phyloP scores from a whole-genome alignment of 2,113 vertebrate genomes.

The Stegastes partitus region DNA sequence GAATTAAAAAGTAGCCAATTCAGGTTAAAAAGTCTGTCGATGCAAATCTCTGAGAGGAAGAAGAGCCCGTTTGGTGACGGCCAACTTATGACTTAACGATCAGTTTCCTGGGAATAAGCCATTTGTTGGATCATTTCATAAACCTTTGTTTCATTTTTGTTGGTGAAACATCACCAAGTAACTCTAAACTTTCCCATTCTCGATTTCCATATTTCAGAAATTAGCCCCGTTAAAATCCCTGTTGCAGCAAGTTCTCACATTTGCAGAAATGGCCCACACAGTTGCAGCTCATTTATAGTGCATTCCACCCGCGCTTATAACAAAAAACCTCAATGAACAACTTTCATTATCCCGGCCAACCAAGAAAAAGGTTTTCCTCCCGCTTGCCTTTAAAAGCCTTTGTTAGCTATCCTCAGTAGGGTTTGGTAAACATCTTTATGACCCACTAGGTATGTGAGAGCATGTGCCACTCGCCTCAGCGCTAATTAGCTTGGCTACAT shows the following conservation, averaged over 20 bases:
- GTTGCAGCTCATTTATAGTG: constrained; percentile 67
- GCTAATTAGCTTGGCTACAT: constrained; percentile 82
- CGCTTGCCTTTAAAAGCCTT: constrained; percentile 68
- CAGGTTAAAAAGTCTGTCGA: constrained; percentile 57
- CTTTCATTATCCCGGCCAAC: constrained; percentile 57
- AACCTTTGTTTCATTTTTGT: constrained; percentile 45
- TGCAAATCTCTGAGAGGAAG: constrained; percentile 33
- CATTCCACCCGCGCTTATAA: constrained; percentile 66
- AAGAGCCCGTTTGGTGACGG: constrained; percentile 17
- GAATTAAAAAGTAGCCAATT: constrained; percentile 34
- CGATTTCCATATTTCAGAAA: constrained; percentile 29
- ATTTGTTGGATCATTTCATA: constrained; percentile 20
- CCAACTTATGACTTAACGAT: constrained; percentile 39
- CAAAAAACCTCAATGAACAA: constrained; percentile 77
- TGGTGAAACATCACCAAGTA: constrained; percentile 38
- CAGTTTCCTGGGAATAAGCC: constrained; percentile 30
- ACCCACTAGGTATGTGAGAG: constrained; percentile 72
- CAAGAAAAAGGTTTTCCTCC: constrained; percentile 60
- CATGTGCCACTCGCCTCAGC: constrained; percentile 74
- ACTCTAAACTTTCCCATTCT: constrained; percentile 39
- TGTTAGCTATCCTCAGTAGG: constrained; percentile 69
- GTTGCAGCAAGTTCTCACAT: constrained; percentile 67
- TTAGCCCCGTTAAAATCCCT: constrained; percentile 47
- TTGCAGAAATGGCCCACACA: constrained; percentile 64
- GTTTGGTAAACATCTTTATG: constrained; percentile 81